Evolutionary conservation across 2,888 invertebrate genomes (phyloP).

Genomic region (Mythimna loreyi): DNA sequence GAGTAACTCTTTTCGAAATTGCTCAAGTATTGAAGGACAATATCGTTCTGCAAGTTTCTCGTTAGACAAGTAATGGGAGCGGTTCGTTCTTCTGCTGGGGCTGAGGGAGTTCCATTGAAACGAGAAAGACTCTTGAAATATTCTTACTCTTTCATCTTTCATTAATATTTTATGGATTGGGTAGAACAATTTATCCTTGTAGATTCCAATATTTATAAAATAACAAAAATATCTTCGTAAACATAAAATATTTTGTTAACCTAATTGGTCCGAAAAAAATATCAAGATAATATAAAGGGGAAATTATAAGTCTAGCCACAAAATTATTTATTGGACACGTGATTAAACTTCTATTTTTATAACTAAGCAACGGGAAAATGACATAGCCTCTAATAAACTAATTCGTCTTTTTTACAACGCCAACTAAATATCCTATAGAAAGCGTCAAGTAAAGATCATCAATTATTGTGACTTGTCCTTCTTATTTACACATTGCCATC

Average conservation of each 20-base stretch:
- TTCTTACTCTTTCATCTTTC: slow-evolving; percentile 6
- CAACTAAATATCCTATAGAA: no score
- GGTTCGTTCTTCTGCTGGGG: neutral
- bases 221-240: neutral
- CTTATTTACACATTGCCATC: no score
- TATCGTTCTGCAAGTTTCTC: slow-evolving; percentile 24
- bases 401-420: no score
- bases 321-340: no score
- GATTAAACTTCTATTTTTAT: no score
- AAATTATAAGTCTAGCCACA: no score
- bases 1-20: slow-evolving; percentile 10
- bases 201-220: slow-evolving; percentile 35
- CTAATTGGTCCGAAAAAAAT: neutral
- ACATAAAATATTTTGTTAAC: neutral
- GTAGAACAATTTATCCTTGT: slow-evolving; percentile 20
- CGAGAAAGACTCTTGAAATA: slow-evolving; percentile 18
- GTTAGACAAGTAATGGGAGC: neutral
- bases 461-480: no score
- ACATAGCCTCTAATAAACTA: no score
- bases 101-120: slow-evolving; percentile 25
- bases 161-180: slow-evolving; percentile 15
- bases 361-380: no score
- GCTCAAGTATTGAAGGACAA: slow-evolving; percentile 32
- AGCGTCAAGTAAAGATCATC: no score
- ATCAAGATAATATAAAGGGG: neutral